Evolutionary conservation across 2,888 invertebrate species (phyloP), one percentile per base, ranked within the genome.

Genomic region (Strigamia maritima): DNA sequence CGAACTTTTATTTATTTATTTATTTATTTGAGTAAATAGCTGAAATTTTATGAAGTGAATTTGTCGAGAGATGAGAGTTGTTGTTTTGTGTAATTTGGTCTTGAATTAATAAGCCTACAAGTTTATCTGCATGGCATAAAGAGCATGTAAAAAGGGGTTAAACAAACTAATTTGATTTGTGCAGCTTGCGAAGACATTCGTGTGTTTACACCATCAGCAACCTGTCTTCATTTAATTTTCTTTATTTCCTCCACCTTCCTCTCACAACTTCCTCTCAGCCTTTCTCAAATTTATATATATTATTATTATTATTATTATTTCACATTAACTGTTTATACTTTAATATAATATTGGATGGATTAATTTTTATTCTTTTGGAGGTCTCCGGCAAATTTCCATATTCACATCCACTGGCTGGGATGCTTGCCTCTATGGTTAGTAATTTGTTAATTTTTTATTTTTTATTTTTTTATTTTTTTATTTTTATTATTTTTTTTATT

Each of bases 381-480:
- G 89, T 89, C 88, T 89, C 83, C 83, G 85, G 89, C 86, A 89
- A 89, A 87, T 86, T 89, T 87, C 87, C 88, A 87, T 88, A 88
- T 85, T 40, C 76, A 40, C 76, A 76, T 38, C 38, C 76, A 76
- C 76, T 76, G 76, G 76, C 76, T 76, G 76, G 76, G 76, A 76
- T 76, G 76, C 76, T 76, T 76, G 76, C 76, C 35, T 76, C 76
- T 76, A 22, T 44, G 76, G 76, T 76, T 76, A 76, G 76, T 76
- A 76, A 40, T 40, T 76, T 76, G 60, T 24, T 40, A 35, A 38
- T 19, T 19, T 22, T 38, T 75, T 75, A 1, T 75, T 75, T 31
- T 3, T 76, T 35, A 38, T 76, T 26, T 3, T 44, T 35, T 76
- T 76, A 24, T 38, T 1, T 19, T 6, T 31, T 76, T 35, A 35